Percentiles rank a stretch among this genome's conserved stretches.
Conservation (phyloP, 2,113 vertebrate genomes). For the Isurus oxyrinchus region DNA sequence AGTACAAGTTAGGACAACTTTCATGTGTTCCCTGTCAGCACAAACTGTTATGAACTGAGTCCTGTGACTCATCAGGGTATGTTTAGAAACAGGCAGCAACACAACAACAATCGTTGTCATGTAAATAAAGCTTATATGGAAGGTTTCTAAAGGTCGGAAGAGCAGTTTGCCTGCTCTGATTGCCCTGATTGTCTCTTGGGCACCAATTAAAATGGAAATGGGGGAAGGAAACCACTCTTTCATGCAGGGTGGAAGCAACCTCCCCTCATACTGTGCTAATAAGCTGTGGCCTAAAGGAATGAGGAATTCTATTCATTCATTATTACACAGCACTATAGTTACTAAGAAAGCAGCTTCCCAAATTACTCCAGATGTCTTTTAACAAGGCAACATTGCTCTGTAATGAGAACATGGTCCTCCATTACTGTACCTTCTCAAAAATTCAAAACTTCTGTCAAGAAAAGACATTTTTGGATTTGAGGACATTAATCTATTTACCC, state of each 20-base stretch:
- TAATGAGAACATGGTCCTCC: not conserved
- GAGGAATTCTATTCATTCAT: not conserved
- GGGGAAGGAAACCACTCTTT: not conserved
- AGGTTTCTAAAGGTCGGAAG: not conserved
- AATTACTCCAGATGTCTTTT: not conserved
- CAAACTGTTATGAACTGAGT: not conserved
- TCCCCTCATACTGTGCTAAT: not conserved
- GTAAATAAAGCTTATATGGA: not conserved
- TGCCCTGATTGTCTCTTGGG: not conserved
- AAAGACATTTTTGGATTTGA: not conserved
- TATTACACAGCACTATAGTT: not conserved
- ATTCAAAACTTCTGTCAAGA: not conserved
- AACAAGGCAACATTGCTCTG: not conserved
- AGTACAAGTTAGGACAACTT: not conserved
- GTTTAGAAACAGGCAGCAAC: not conserved
- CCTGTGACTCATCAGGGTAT: not conserved
- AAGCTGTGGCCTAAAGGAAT: not conserved
- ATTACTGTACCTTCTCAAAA: not conserved
- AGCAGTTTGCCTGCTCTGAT: not conserved
- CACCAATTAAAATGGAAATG: not conserved
- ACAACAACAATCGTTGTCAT: not conserved
- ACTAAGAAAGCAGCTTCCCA: not conserved
- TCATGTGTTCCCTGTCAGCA: not conserved
- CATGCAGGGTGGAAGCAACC: not conserved
- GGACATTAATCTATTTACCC: not conserved